These are phyloP conservation scores for Pantherophis alleghaniensis DNA, from an alignment of 2,797 vertebrate genomes.

Conservation along the genomic window DNA sequence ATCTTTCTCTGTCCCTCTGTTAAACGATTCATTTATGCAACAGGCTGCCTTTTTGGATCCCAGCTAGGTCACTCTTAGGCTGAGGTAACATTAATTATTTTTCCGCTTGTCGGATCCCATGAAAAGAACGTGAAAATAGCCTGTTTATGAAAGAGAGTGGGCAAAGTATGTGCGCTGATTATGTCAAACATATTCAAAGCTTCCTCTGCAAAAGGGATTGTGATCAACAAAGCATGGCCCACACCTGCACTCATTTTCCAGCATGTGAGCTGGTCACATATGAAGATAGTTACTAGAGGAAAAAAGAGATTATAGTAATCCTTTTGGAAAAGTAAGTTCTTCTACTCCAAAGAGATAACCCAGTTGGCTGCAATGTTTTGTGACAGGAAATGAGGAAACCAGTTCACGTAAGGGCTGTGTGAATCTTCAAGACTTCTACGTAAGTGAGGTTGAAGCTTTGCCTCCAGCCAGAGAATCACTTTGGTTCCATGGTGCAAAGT, in stretches of 20 bases:
- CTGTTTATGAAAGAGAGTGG: slow-evolving; percentile 83
- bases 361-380: background rate
- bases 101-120: slow-evolving; percentile 99
- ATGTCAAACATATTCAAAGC: slow-evolving; percentile 96
- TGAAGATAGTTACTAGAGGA: slow-evolving; percentile 44
- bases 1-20: slow-evolving; percentile 84
- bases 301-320: slow-evolving; percentile 61
- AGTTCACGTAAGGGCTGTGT: background rate
- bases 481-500: background rate
- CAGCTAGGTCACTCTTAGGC: slow-evolving; percentile 91
- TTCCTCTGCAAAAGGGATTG: slow-evolving; percentile 87
- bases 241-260: slow-evolving; percentile 85
- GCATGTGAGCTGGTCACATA: slow-evolving; percentile 77
- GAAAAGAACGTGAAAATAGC: slow-evolving; percentile 86
- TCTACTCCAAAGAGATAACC: background rate
- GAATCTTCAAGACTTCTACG: background rate
- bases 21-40: slow-evolving; percentile 90
- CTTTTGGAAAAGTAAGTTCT: slow-evolving; percentile 26
- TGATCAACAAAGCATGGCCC: slow-evolving; percentile 93
- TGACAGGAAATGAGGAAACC: background rate
- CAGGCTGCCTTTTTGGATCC: slow-evolving; percentile 84
- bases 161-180: slow-evolving; percentile 89
- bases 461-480: background rate
- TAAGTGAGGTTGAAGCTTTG: background rate
- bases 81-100: slow-evolving; percentile 99